Evolutionary conservation across 2,888 invertebrate species (phyloP), one percentile per base, ranked within the genome.

Genomic region (Spialia ferax): DNA sequence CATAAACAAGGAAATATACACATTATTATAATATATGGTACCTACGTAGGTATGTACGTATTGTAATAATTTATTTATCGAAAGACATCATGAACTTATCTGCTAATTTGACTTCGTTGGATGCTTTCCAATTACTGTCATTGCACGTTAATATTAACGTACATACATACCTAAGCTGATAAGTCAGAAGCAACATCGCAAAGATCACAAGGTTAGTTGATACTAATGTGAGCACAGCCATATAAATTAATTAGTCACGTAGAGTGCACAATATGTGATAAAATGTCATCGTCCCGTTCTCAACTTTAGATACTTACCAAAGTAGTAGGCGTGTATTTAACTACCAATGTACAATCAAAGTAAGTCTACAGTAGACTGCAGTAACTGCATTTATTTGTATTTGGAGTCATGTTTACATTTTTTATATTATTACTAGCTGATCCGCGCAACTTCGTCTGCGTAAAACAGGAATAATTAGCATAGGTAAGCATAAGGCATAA

Each of bases 171-270:
- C 65, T 70, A 68, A 67, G 68, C 64, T 66, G 66, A 63, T 71
- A 71, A 54, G 63, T 69, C 56, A 60, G 61, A 69, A 66, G 64
- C 65, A 59, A 71, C 64, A 45, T 71, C 69, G 68, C 64, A 69
- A 64, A 67, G 76, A 72, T 74, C 76, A 74, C 71, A 74, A 71
- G 72, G 71, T 69, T 69, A 69, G 60, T 72, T 71, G 74, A 75
- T 75, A 75, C 72, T 69, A 66, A 61, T 55, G 50, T 66, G 42
- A 55, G 54, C 66, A 61, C 13, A 59, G 62, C 62, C 69, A 70
- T 69, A 69, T 71, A 69, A 73, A 73, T 71, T 71, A 72, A 55
- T 61, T 66, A 67, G 54, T 72, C 69, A 68, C 11, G 32, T 56
- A 38, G 52, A 60, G 52, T 42, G 59, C 60, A 60, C 54, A 60